phyloP scores from a whole-genome alignment of 2,797 vertebrate genomes.

The Sebastes iracundus region DNA sequence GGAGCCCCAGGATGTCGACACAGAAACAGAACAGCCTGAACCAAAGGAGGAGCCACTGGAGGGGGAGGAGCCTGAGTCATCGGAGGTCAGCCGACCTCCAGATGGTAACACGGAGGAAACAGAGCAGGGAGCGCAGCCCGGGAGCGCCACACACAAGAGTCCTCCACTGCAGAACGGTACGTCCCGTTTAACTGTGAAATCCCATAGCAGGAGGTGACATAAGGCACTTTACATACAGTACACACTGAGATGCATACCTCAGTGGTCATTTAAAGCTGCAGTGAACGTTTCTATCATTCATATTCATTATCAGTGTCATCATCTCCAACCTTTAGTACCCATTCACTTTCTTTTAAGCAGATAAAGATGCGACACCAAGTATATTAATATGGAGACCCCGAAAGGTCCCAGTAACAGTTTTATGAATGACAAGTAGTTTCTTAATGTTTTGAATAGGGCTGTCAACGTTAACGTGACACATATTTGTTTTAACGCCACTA shows the following conservation, averaged over 20 bases:
- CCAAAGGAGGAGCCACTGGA: slow-evolving; percentile 67
- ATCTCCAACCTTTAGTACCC: not conserved
- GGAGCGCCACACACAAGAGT: slow-evolving; percentile 36
- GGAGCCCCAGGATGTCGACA: slow-evolving; percentile 75
- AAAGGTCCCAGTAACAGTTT: not conserved
- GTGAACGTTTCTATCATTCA: not conserved
- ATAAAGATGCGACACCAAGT: not conserved
- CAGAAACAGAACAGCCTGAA: slow-evolving; percentile 56
- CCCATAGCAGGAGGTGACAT: not conserved
- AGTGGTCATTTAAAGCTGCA: not conserved
- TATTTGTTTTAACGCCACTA: too few relatives aligned
- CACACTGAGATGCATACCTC: not conserved
- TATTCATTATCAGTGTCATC: not conserved
- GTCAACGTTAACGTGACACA: too few relatives aligned
- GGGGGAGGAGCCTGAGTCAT: slow-evolving; percentile 40
- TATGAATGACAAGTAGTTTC: not conserved
- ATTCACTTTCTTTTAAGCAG: not conserved
- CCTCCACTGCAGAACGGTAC: slow-evolving; percentile 86
- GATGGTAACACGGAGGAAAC: slow-evolving; percentile 51
- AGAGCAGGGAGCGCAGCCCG: slow-evolving; percentile 42
- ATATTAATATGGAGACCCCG: not conserved
- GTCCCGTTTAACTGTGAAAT: slow-evolving; percentile 6
- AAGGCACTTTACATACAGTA: too few relatives aligned
- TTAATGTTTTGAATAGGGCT: too few relatives aligned
- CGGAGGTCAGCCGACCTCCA: slow-evolving; percentile 53